These are phyloP conservation scores for Crypturellus undulatus DNA, from an alignment of 2,113 vertebrate species.

Conservation along the genomic window DNA sequence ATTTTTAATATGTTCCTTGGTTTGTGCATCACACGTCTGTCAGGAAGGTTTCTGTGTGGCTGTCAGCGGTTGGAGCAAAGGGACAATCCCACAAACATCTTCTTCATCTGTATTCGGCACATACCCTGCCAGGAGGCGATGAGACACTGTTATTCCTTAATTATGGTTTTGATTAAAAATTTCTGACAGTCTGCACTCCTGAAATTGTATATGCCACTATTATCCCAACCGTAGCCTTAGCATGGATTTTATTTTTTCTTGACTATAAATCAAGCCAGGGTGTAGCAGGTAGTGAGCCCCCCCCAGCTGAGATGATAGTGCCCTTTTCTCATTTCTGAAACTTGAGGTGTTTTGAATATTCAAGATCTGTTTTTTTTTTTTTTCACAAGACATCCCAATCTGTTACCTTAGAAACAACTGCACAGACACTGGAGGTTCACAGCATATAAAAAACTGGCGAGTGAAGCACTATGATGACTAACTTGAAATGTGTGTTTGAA, in stretches of 20 bases:
- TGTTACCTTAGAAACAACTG: conserved; percentile 77
- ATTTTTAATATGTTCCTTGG: conserved; percentile 1
- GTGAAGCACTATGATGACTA: conserved; percentile 17
- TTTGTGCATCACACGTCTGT: not conserved
- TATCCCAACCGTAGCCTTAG: not conserved
- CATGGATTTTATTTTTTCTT: conserved; percentile 7
- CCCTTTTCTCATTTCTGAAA: conserved; percentile 41
- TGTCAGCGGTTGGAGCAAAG: not conserved
- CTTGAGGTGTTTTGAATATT: conserved; percentile 67
- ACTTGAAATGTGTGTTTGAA: conserved; percentile 20
- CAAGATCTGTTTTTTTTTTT: conserved; percentile 62
- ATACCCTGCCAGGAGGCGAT: not conserved
- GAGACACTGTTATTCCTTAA: conserved; percentile 48
- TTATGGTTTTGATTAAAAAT: conserved; percentile 61
- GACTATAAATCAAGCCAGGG: conserved; percentile 2
- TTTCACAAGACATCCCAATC: conserved; percentile 51
- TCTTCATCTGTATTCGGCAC: conserved; percentile 50
- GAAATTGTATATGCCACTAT: not conserved
- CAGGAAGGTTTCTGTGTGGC: not conserved
- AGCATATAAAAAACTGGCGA: conserved; percentile 13
- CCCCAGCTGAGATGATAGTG: not conserved
- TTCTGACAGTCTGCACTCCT: conserved; percentile 37
- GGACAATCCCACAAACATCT: not conserved
- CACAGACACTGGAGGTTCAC: conserved; percentile 49
- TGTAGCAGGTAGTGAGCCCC: not conserved